phyloP scores from a whole-genome alignment of 1,140 invertebrate species.

The Oreohelix idahoensis region DNA sequence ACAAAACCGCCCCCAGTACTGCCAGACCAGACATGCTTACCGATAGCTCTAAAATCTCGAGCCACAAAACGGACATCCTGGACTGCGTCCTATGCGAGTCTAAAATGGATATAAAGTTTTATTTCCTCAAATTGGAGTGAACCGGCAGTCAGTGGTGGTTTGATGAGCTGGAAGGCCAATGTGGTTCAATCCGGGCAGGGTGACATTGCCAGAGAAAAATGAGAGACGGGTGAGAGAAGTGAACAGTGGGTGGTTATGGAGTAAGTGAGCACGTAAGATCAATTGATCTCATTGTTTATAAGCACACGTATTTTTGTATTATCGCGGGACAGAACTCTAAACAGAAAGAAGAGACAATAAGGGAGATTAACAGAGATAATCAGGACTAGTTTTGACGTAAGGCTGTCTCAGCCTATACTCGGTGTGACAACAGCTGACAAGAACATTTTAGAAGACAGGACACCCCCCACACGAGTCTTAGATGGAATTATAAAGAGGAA shows the following conservation, averaged over 20 bases:
- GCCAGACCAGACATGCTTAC: not conserved
- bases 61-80: constrained; percentile 1
- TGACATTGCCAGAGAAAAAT: not conserved
- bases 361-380: no score
- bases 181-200: not conserved
- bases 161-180: not conserved
- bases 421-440: no score
- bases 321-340: no score
- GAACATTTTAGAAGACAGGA: no score
- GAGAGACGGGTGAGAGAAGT: constrained; percentile 14
- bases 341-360: no score
- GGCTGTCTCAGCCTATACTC: no score
- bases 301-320: no score
- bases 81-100: not conserved
- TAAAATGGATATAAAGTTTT: constrained; percentile 7
- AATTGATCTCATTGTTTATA: no score
- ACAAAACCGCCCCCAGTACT: not conserved
- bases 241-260: not conserved
- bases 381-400: no score
- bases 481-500: no score
- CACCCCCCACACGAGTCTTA: no score
- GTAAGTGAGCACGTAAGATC: no score
- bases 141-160: not conserved
- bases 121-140: not conserved
- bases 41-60: not conserved